These are phyloP conservation scores for Catamblyrhynchus diadema DNA, from an alignment of 2,797 vertebrate genomes.

Conservation along the genomic window DNA sequence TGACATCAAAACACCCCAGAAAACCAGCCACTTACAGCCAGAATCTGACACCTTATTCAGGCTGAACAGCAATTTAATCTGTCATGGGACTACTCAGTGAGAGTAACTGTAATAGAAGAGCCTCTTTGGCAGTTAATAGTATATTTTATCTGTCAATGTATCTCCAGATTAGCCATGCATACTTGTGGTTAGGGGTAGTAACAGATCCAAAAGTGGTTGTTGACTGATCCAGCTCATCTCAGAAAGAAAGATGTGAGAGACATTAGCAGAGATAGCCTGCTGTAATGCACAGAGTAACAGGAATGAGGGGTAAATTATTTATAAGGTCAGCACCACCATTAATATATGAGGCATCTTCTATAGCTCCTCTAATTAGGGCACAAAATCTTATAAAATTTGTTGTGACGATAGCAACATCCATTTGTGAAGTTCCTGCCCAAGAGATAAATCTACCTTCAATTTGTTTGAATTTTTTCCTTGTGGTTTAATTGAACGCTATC, in stretches of 20 bases:
- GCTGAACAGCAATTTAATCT: constrained; percentile 50
- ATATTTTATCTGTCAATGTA: constrained; percentile 24
- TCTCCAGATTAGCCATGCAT: neutral
- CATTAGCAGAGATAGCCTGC: neutral
- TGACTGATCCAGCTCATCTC: neutral
- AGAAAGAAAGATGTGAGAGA: neutral
- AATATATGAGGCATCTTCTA: neutral
- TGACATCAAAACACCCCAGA: constrained; percentile 25
- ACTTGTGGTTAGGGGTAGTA: neutral
- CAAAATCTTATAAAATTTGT: constrained; percentile 7
- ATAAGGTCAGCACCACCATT: neutral
- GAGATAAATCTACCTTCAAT: neutral
- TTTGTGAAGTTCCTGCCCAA: constrained; percentile 2
- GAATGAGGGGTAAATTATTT: neutral
- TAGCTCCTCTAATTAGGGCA: constrained; percentile 27
- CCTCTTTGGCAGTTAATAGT: constrained; percentile 9
- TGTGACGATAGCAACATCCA: neutral
- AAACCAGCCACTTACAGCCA: constrained; percentile 41
- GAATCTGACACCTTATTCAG: constrained; percentile 37
- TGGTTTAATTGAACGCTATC: constrained; percentile 24
- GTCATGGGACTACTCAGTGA: constrained; percentile 9
- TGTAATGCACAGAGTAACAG: neutral
- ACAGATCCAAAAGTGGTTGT: neutral
- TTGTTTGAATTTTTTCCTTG: neutral
- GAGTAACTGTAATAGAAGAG: constrained; percentile 20